These are phyloP conservation scores for Poicephalus gulielmi DNA, from an alignment of 2,113 vertebrate species.

Conservation along the genomic window DNA sequence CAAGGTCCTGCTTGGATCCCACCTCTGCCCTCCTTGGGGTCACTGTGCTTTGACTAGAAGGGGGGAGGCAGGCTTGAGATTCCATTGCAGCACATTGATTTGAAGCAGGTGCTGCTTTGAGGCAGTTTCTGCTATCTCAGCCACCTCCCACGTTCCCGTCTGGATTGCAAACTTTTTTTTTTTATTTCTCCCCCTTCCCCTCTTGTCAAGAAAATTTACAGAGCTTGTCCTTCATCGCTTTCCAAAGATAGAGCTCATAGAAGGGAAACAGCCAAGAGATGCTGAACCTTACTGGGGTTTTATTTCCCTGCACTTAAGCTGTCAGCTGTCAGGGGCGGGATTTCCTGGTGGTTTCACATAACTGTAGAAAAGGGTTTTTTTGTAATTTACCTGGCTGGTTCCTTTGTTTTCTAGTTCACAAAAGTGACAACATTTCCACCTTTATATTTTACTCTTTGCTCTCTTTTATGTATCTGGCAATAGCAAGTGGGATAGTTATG, in stretches of 20 bases:
- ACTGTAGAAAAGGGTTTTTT: not conserved
- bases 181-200: not conserved
- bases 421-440: not conserved
- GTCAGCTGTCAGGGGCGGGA: not conserved
- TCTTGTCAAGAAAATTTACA: conserved; percentile 57
- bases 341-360: not conserved
- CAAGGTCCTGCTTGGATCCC: conserved; percentile 18
- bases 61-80: not conserved
- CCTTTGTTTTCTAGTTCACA: not conserved
- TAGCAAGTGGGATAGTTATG: not conserved
- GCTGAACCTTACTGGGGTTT: conserved; percentile 7
- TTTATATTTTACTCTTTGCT: not conserved
- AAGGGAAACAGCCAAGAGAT: not conserved
- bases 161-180: conserved; percentile 36
- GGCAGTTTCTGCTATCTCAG: conserved; percentile 45
- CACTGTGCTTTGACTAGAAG: not conserved
- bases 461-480: not conserved
- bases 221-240: conserved; percentile 51
- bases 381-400: not conserved
- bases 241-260: conserved; percentile 37
- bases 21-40: not conserved
- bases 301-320: conserved; percentile 1
- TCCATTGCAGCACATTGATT: conserved; percentile 18
- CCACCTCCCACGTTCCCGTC: conserved; percentile 59
- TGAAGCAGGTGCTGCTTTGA: conserved; percentile 48